Percentiles rank a stretch among this genome's conserved stretches.
phyloP scores from a whole-genome alignment of 2,888 invertebrate species.

The Saturnia pavonia region DNA sequence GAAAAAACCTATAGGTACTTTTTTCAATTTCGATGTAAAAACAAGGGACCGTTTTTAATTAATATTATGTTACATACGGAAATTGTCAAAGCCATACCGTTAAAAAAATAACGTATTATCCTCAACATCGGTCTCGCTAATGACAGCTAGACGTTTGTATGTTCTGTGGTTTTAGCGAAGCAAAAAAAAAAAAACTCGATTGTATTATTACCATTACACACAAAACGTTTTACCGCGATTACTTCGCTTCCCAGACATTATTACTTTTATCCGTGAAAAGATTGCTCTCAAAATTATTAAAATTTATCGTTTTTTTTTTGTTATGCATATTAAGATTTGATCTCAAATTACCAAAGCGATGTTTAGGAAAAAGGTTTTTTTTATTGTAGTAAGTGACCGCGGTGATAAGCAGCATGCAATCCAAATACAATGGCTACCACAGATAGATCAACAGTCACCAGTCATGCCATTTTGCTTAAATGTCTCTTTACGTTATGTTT shows the following conservation, averaged over 20 bases:
- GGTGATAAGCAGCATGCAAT: no score
- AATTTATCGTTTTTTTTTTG: slow-evolving; percentile 29
- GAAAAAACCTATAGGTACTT: neutral
- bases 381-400: no score
- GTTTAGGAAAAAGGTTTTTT: no score
- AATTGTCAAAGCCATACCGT: neutral
- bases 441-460: no score
- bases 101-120: neutral
- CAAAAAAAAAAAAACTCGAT: slow-evolving; percentile 41
- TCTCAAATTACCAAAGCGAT: neutral
- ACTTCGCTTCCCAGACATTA: slow-evolving; percentile 57
- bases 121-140: slow-evolving; percentile 25
- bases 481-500: no score
- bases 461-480: no score
- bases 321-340: slow-evolving; percentile 7
- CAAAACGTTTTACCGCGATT: slow-evolving; percentile 64
- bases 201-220: slow-evolving; percentile 65
- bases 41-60: neutral
- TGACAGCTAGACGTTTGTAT: slow-evolving; percentile 37
- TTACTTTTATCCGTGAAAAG: slow-evolving; percentile 51
- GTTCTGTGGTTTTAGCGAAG: slow-evolving; percentile 38
- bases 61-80: neutral
- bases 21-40: neutral
- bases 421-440: no score
- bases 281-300: slow-evolving; percentile 38